phyloP scores from a whole-genome alignment of 2,888 invertebrate genomes.

The Cheilosia grossa region DNA sequence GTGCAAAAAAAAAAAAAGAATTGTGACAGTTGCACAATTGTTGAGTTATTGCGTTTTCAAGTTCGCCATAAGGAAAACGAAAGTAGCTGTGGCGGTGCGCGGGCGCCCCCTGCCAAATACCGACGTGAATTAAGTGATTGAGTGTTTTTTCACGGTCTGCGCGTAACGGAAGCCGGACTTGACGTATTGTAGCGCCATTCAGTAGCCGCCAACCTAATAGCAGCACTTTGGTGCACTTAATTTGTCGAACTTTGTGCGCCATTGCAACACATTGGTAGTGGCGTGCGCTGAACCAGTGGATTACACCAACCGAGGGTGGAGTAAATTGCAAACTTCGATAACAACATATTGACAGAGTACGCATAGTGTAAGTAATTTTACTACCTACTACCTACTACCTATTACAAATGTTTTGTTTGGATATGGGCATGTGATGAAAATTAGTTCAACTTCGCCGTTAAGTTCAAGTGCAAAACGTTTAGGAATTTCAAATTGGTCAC shows the following conservation, averaged over 20 bases:
- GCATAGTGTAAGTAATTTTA: slow-evolving; percentile 50
- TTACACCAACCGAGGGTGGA: slow-evolving; percentile 37
- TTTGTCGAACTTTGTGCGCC: slow-evolving; percentile 23
- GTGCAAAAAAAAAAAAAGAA: slow-evolving; percentile 17
- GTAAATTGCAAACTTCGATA: not conserved
- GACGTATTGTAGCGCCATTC: slow-evolving; percentile 41
- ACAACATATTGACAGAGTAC: slow-evolving; percentile 34
- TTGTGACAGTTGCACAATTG: slow-evolving; percentile 65
- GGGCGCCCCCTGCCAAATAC: slow-evolving; percentile 31
- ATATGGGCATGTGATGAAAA: slow-evolving; percentile 17
- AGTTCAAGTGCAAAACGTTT: slow-evolving; percentile 69
- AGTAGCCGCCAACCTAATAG: slow-evolving; percentile 30
- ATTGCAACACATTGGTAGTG: slow-evolving; percentile 46
- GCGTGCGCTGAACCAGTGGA: slow-evolving; percentile 54
- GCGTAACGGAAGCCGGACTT: slow-evolving; percentile 57
- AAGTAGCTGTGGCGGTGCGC: slow-evolving; percentile 37
- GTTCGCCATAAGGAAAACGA: slow-evolving; percentile 65
- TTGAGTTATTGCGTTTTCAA: slow-evolving; percentile 60
- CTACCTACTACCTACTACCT: not conserved
- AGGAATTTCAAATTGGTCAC: slow-evolving; percentile 49
- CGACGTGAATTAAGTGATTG: slow-evolving; percentile 45
- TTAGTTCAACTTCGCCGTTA: slow-evolving; percentile 46
- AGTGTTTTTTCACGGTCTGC: slow-evolving; percentile 14
- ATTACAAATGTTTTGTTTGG: not conserved
- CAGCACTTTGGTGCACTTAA: slow-evolving; percentile 39